phyloP scores from a whole-genome alignment of 2,888 invertebrate species.

The Stomorhina lunata region DNA sequence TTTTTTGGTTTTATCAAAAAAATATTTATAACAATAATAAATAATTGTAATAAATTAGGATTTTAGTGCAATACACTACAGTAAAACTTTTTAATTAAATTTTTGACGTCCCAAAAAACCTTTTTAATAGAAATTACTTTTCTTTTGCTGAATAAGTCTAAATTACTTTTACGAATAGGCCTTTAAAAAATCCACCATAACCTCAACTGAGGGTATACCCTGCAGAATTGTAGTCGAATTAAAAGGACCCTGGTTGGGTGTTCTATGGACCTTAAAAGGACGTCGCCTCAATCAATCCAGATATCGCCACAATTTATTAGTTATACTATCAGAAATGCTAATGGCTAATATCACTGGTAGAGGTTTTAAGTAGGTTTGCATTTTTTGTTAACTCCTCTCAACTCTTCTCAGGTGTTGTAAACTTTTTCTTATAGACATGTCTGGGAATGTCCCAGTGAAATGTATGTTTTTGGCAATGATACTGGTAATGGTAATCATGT shows the following conservation, averaged over 20 bases:
- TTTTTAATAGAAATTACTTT: neutral
- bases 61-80: neutral
- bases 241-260: constrained; percentile 70
- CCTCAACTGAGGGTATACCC: constrained; percentile 60
- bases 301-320: constrained; percentile 70
- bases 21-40: too few species aligned
- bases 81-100: neutral
- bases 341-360: constrained; percentile 68
- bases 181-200: constrained; percentile 69
- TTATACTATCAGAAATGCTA: constrained; percentile 71
- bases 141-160: neutral
- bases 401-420: too few species aligned
- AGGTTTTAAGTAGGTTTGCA: constrained; percentile 69
- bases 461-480: constrained; percentile 72
- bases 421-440: constrained; percentile 65
- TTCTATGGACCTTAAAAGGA: constrained; percentile 68
- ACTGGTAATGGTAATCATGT: constrained; percentile 64
- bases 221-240: constrained; percentile 71
- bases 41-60: too few species aligned
- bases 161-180: constrained; percentile 65
- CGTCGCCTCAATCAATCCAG: constrained; percentile 43
- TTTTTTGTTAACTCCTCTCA: neutral
- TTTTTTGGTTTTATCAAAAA: too few species aligned
- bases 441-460: constrained; percentile 68
- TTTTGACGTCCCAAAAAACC: too few species aligned